These are phyloP conservation scores for Alviniconcha marisindica DNA, from an alignment of 1,140 invertebrate species.

Conservation along the genomic window DNA sequence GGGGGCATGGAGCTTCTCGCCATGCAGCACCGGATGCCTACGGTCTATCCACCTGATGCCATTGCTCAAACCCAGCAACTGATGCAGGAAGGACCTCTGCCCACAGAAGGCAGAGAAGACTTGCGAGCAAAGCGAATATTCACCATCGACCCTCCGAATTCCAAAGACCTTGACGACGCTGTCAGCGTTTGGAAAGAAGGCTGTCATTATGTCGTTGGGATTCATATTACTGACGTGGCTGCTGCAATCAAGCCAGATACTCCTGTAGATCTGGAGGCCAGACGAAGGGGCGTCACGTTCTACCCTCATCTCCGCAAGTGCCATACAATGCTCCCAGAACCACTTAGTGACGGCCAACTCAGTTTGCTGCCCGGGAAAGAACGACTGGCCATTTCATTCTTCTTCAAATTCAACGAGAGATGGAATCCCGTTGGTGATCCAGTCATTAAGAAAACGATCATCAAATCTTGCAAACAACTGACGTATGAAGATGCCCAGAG, in stretches of 20 bases:
- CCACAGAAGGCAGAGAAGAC: slow-evolving; percentile 79
- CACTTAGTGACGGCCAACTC: slow-evolving; percentile 71
- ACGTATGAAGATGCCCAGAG: slow-evolving; percentile 60
- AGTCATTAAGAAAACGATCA: slow-evolving; percentile 49
- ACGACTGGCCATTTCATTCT: slow-evolving; percentile 61
- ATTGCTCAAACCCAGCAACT: neutral
- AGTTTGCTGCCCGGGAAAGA: slow-evolving; percentile 71
- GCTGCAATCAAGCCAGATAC: slow-evolving; percentile 60
- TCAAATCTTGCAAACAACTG: slow-evolving; percentile 54
- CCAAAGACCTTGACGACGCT: slow-evolving; percentile 99
- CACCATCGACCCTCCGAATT: slow-evolving; percentile 97
- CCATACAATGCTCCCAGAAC: slow-evolving; percentile 75
- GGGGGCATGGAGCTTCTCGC: slow-evolving; percentile 46
- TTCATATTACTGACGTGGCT: slow-evolving; percentile 74
- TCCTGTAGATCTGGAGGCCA: slow-evolving; percentile 68
- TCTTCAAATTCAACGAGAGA: slow-evolving; percentile 53
- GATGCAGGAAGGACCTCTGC: neutral
- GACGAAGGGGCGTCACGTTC: slow-evolving; percentile 63
- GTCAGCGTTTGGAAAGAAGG: slow-evolving; percentile 80
- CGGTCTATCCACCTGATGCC: slow-evolving; percentile 21
- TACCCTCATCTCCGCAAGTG: slow-evolving; percentile 63
- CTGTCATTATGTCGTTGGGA: slow-evolving; percentile 56
- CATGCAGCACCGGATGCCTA: slow-evolving; percentile 49
- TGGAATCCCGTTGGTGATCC: slow-evolving; percentile 28
- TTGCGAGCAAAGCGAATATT: slow-evolving; percentile 82